Evolutionary conservation across 2,113 vertebrate genomes (phyloP).

Genomic region (Megaceryle torquata): DNA sequence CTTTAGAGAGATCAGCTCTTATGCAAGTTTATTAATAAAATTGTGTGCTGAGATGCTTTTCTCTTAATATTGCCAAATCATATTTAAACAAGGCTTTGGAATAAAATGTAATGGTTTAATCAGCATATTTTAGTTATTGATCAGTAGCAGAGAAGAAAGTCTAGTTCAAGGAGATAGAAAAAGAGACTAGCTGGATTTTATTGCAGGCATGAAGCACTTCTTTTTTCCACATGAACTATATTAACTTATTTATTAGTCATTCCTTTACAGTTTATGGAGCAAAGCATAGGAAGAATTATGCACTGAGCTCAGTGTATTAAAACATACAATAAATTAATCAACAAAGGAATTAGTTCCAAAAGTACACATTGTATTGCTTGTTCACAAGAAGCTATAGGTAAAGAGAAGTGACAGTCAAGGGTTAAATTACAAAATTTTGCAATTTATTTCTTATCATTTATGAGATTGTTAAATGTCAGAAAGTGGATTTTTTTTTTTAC

Average conservation of each 20-base stretch:
- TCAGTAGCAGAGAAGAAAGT: not conserved
- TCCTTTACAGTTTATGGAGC: not conserved
- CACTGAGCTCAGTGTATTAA: not conserved
- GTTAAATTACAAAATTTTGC: slow-evolving; percentile 76
- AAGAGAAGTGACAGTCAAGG: slow-evolving; percentile 54
- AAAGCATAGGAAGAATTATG: not conserved
- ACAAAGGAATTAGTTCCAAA: not conserved
- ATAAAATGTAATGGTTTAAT: not conserved
- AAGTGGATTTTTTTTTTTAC: slow-evolving; percentile 77
- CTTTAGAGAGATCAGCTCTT: not conserved
- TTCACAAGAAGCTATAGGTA: slow-evolving; percentile 56
- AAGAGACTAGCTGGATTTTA: not conserved
- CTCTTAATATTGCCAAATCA: not conserved
- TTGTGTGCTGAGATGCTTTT: not conserved
- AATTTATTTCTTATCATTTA: slow-evolving; percentile 78
- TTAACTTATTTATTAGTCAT: not conserved
- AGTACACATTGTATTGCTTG: not conserved
- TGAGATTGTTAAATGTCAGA: slow-evolving; percentile 82
- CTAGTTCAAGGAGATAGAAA: not conserved
- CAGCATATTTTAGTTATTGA: not conserved
- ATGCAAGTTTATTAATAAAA: not conserved
- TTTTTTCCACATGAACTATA: not conserved
- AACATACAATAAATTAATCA: not conserved
- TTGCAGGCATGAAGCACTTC: not conserved
- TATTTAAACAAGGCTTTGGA: not conserved